Base-by-base conservation (phyloP, 2,113 vertebrate species). In the Myotis yumanensis region DNA sequence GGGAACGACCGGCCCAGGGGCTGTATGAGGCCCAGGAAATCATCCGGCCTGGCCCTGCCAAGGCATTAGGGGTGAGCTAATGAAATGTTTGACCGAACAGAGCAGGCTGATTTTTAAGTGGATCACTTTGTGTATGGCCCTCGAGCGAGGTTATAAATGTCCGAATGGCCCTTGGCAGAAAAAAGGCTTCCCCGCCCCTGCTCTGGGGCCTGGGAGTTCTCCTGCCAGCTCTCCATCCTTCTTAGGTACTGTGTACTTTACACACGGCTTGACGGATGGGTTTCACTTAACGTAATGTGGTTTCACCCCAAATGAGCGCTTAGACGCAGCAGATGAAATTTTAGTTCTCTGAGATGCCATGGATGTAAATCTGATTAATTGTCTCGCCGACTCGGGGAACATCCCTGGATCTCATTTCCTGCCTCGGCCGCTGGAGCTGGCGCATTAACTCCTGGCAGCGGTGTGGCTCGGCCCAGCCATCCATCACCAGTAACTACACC, bases 341-440 rank as follows among this genome's bases (percentile, higher is more conserved):
- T 97, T 94, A 96, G 82, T 95, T 97, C 95, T 92, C 80, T 82
- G 73, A 97, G 97, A 98, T 95, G 93, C 73, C 20, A 89, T 91
- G 93, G 89, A 97, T 95, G 96, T 98, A 98, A 98, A 98, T 98
- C 98, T 98, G 57, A 64, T 97, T 97, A 98, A 98, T 98, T 96
- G 95, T 98, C 95, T 98, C 59, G 64, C 81, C 66, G 95, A 94
- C 96, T 96, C 97, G 69, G 95, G 94, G 96, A 97, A 96, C 97
- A 96, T 98, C 97, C 95, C 54, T 96, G 94, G 88, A 97, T 97
- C 94, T 96, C 96, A 96, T 97, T 98, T 98, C 97, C 96, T 97
- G 91, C 96, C 93, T 76, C 84, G 96, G 97, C 94, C 96, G 8
- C 87, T 89, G 91, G 76, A 97, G 95, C 75, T 52, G 95, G 96